Base-by-base conservation (phyloP, 2,113 vertebrate species). In the Nymphicus hollandicus region DNA sequence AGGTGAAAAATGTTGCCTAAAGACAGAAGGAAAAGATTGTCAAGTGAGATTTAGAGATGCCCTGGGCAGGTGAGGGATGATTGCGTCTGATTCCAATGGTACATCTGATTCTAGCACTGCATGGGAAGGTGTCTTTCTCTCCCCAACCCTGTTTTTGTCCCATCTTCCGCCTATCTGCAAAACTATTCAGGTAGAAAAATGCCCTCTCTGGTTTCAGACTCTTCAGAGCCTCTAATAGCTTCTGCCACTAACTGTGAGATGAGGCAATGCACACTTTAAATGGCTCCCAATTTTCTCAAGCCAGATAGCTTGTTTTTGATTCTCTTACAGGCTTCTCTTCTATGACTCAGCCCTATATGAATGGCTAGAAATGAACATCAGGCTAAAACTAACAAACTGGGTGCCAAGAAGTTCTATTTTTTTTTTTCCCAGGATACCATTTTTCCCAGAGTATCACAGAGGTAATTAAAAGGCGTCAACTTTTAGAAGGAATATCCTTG, bases 391-490 rank as follows among this genome's bases (percentile, higher is more conserved):
- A 96, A 95, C 91, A 95, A 94, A 93, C 69, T 81, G 69, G 47
- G 83, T 95, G 95, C 94, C 96, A 96, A 95, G 60, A 17, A n/a
- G n/a, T 60, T 70, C 27, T 39, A 13, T 81, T 80, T 86, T 93
- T 93, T 61, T 74, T 73, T 78, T 73, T 23, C 65, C 41, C 13
- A 4, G 81, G 81, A 87, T 91, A 65, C 73, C 78, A 46, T 87
- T 93, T 96, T 93, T 28, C 65, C 56, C 73, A 72, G 77, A 91
- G 66, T 87, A 78, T 96, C 70, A 53, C 35, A 65, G 74, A 92
- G n/a, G 73, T 95, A 97, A 96, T 97, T 97, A 96, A 90, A 95
- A 96, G 93, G 94, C 95, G 94, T 95, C 95, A 95, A 74, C 81
- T 95, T 89, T 95, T 92, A 85, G 88, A 79, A 96, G 73, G 74